Evolutionary conservation across 2,888 invertebrate species (phyloP).

Genomic region (Pimpla rufipes): DNA sequence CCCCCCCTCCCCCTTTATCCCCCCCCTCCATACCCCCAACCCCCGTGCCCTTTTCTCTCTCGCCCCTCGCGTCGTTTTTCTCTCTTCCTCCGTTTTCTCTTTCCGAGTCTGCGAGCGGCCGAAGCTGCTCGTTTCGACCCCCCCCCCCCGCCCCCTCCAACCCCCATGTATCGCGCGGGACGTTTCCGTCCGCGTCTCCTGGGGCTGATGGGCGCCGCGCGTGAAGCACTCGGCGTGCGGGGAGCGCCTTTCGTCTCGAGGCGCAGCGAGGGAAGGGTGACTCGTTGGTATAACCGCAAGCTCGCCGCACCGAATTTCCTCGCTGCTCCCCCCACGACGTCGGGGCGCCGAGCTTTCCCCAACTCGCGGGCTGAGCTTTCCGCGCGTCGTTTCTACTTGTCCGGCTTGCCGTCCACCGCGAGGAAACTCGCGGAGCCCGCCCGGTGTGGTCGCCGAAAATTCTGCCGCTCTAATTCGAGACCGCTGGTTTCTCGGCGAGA

Average conservation of each 20-base stretch:
- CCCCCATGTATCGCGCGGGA: slow-evolving; percentile 57
- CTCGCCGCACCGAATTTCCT: slow-evolving; percentile 43
- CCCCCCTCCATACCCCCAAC: too few species aligned
- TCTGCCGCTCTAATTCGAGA: slow-evolving; percentile 25
- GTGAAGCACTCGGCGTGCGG: slow-evolving; percentile 47
- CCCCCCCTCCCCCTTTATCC: background rate
- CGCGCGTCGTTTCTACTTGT: slow-evolving; percentile 42
- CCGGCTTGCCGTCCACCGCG: slow-evolving; percentile 6
- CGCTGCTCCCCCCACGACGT: background rate
- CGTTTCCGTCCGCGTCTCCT: slow-evolving; percentile 46
- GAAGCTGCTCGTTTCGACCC: slow-evolving; percentile 20
- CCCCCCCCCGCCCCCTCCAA: too few species aligned
- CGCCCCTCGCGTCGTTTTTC: background rate
- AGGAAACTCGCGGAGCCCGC: slow-evolving; percentile 41
- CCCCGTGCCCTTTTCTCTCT: too few species aligned
- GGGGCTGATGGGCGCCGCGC: slow-evolving; percentile 39
- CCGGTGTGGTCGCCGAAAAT: slow-evolving; percentile 33
- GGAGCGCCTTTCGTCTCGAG: slow-evolving; percentile 58
- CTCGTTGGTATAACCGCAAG: slow-evolving; percentile 57
- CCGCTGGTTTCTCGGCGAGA: background rate
- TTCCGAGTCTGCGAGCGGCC: background rate
- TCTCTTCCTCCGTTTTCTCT: slow-evolving; percentile 26
- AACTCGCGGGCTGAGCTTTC: too few species aligned
- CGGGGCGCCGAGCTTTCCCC: slow-evolving; percentile 3
- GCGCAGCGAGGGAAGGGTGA: slow-evolving; percentile 6